Evolutionary conservation across 2,888 invertebrate species (phyloP), one percentile per base, ranked within the genome.

Genomic region (Cantharis flavilabris): DNA sequence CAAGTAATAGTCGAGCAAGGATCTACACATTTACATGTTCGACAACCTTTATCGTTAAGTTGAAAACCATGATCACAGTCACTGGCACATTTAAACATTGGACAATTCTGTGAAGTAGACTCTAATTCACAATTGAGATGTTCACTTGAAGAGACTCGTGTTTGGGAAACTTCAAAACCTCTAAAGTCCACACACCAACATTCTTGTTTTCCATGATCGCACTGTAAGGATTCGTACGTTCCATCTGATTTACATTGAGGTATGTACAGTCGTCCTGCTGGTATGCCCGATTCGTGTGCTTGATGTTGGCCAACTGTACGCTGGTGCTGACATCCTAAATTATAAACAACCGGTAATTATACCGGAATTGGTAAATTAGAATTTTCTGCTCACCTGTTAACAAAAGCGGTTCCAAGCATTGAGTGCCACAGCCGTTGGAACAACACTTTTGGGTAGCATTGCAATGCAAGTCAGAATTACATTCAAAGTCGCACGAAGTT

Each of bases 401-500:
- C 81, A 95, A 90, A 62, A 94, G 90, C 0, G 95, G 93, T 67
- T 92, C 90, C 0, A 94, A 92, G 86, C 96, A 96, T 82, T 94
- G 93, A 0, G 96, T 96, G 0, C 96, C 96, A 84, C 96, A 96
- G 23, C 96, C 96, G 65, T 96, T 96, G 0, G 95, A 95, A 85
- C 96, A 96, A 87, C 96, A 96, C 77, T 95, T 93, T 76, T 92
- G 91, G 0, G 90, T 89, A 0, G 92, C 91, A 2, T 91, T 92
- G 84, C 96, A 96, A 81, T 95, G 93, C 14, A 92, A 91, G 87
- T 96, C 96, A 0, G 92, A 92, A 73, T 92, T 92, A 82, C 96
- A 96, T 84, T 94, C 92, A 85, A 94, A 92, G 83, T 95, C 94
- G 84, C 96, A 96, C 70, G 91, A 90, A 3, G 92, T 92, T 0